Evolutionary conservation across 2,888 invertebrate genomes (phyloP), one percentile per base, ranked within the genome.

Genomic region (Eupithecia centaureata): DNA sequence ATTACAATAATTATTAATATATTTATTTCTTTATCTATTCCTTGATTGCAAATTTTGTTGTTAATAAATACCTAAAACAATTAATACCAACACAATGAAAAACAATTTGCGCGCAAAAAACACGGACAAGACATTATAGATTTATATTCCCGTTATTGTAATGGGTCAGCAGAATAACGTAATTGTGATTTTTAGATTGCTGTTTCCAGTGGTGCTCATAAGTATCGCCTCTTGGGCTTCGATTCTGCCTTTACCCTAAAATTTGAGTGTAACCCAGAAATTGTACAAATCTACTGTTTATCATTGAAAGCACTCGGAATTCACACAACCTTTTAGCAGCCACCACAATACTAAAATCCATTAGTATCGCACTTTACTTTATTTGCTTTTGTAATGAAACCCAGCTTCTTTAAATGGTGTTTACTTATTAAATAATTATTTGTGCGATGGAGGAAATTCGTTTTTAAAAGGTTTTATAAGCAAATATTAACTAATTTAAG

Each of bases 331-430:
- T 87, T 89, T 87, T 85, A 83, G 86, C 85, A 83, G 82, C 84
- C 82, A 85, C 85, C 86, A 80, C 86, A 83, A 78, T 84, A 86
- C 82, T 81, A 82, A 81, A 81, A 82, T 82, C 82, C 83, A 84
- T 85, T 83, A 85, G 82, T 80, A 82, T 78, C 79, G 78, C 79
- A 84, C 83, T 85, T 82, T 82, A 84, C 79, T 83, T 83, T 83
- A 82, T 84, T 82, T 82, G 79, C 79, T 82, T 82, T 82, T 75
- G 80, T 82, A 82, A 85, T 82, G 80, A 82, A 83, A 82, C 81
- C 78, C 78, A 80, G 80, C 80, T 75, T 72, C 72, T 73, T 77
- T 71, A 78, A 74, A 75, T 77, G 78, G 75, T 75, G 75, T 78
- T 76, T 74, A 72, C 78, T 75, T 67, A 65, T 74, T 66, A 70